A percentile compares a stretch with the other conserved stretches of the same genome.
Conservation (phyloP, 1,140 invertebrate species). For the Pseudobourletiella spinata region DNA sequence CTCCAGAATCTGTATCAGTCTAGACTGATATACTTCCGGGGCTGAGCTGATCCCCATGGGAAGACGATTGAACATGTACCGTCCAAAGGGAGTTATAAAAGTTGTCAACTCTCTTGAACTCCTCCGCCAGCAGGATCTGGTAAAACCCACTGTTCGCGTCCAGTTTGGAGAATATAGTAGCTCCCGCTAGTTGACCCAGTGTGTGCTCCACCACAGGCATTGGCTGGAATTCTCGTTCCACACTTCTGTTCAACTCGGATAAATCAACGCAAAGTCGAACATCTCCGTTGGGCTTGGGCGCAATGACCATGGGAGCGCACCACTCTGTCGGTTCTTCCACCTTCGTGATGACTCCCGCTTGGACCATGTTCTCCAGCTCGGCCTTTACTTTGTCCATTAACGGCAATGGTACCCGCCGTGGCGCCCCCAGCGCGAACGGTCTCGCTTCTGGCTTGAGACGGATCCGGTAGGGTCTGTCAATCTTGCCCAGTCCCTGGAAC, state of each 20-base stretch:
- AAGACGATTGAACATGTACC: conserved; percentile 39
- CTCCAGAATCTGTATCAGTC: conserved; percentile 32
- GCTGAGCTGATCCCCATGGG: conserved; percentile 42
- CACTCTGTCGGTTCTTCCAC: conserved; percentile 38
- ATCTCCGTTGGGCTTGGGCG: background rate
- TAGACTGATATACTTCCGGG: conserved; percentile 37
- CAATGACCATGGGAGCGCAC: conserved; percentile 11
- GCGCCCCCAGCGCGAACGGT: conserved; percentile 4
- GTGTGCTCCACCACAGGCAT: conserved; percentile 18
- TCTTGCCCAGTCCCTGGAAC: conserved; percentile 4
- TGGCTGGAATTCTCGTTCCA: conserved; percentile 15
- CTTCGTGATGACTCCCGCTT: conserved; percentile 37
- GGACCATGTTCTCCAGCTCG: conserved; percentile 28
- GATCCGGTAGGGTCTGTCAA: conserved; percentile 8
- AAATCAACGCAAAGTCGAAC: conserved; percentile 26
- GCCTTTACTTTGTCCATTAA: conserved; percentile 17
- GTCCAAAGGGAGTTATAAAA: conserved; percentile 43
- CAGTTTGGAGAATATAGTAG: conserved; percentile 38
- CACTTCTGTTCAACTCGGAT: conserved; percentile 9
- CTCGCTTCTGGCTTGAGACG: conserved; percentile 6
- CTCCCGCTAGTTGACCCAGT: too few relatives aligned
- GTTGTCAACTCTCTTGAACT: conserved; percentile 41
- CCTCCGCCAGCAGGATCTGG: conserved; percentile 41
- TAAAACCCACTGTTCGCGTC: conserved; percentile 40
- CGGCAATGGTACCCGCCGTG: conserved; percentile 22